Conservation (phyloP, 2,113 vertebrate species). For the Engraulis encrasicolus region DNA sequence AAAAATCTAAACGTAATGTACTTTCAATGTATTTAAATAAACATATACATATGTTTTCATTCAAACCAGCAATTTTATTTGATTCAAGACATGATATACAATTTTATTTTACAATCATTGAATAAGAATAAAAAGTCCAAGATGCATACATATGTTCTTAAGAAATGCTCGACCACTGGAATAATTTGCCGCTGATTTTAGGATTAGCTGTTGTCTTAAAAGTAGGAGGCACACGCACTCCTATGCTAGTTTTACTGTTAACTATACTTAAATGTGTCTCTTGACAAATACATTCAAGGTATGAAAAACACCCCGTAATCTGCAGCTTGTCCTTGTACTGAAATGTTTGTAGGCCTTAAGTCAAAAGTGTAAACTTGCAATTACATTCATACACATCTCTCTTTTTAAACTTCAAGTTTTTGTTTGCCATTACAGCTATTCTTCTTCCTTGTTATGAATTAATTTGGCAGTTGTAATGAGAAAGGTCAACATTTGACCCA, state of each 20-base stretch:
- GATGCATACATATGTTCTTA: slow-evolving; percentile 32
- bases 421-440: slow-evolving; percentile 24
- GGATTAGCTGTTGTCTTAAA: not conserved
- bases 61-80: slow-evolving; percentile 34
- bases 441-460: slow-evolving; percentile 7
- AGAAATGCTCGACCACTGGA: slow-evolving; percentile 6
- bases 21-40: no score
- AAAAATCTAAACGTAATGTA: no score
- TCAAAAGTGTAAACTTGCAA: slow-evolving; percentile 50
- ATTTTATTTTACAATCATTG: slow-evolving; percentile 29
- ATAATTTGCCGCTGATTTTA: not conserved
- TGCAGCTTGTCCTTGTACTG: not conserved
- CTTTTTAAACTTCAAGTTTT: slow-evolving; percentile 34
- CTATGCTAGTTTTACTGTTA: slow-evolving; percentile 11
- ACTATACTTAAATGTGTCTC: slow-evolving; percentile 10
- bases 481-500: not conserved
- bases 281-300: slow-evolving; percentile 46
- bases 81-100: slow-evolving; percentile 40
- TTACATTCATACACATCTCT: slow-evolving; percentile 50
- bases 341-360: slow-evolving; percentile 29
- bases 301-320: slow-evolving; percentile 28
- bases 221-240: not conserved
- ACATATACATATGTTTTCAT: slow-evolving; percentile 29
- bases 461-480: slow-evolving; percentile 41
- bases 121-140: slow-evolving; percentile 40